Percentiles rank a stretch among this genome's conserved stretches.
Conservation (phyloP, 2,797 vertebrate genomes). For the Aerospiza tachiro region DNA sequence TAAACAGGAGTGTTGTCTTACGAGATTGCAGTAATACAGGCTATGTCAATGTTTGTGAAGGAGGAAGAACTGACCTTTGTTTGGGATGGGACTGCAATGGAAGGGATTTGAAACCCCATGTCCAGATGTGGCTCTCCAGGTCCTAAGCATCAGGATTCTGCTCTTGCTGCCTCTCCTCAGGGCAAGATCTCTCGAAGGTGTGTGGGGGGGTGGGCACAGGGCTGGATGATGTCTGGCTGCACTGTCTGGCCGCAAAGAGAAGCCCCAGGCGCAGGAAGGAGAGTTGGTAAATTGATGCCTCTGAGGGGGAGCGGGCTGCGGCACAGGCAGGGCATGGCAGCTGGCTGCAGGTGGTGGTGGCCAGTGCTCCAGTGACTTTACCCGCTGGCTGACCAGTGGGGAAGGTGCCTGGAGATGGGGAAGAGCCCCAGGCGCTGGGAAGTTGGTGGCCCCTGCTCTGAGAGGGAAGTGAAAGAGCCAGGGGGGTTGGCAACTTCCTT, state of each 20-base stretch:
- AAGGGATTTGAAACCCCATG: background rate
- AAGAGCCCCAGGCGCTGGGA: background rate
- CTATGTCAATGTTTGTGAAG: background rate
- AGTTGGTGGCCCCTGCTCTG: background rate
- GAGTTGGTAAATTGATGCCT: background rate
- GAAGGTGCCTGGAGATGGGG: background rate
- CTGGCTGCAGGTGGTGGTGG: background rate
- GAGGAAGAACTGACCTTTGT: background rate
- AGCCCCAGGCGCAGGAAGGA: background rate
- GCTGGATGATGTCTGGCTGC: background rate
- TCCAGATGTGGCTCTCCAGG: background rate
- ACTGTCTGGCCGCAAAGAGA: background rate
- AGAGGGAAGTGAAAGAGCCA: background rate
- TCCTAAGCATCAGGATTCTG: background rate
- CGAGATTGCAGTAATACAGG: background rate
- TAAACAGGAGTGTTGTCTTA: background rate
- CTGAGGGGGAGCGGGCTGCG: background rate
- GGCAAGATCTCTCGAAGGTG: background rate
- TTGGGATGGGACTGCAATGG: background rate
- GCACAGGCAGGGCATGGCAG: background rate
- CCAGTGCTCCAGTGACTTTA: background rate
- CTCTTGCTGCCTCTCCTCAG: background rate
- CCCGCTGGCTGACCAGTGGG: background rate
- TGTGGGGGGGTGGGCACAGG: too few relatives aligned
- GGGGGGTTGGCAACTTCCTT: background rate